Conservation (phyloP, 2,797 vertebrate genomes). For the Linurgus olivaceus region DNA sequence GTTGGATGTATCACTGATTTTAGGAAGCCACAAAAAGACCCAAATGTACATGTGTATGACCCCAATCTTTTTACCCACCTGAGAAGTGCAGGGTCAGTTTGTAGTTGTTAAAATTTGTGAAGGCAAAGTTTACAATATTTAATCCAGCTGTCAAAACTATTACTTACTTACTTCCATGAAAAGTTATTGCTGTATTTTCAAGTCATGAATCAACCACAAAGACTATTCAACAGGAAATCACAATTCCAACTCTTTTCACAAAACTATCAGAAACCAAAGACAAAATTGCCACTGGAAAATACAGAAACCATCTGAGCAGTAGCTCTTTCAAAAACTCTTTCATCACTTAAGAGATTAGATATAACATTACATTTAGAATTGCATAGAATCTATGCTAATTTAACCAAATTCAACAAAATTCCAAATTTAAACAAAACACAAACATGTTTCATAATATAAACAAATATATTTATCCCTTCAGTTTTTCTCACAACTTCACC, state of each 20-base stretch:
- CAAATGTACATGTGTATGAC: background rate
- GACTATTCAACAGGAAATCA: background rate
- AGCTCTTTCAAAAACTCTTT: background rate
- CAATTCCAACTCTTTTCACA: background rate
- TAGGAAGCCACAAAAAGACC: background rate
- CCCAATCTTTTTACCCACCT: rapidly evolving
- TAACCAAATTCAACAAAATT: background rate
- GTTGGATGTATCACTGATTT: background rate
- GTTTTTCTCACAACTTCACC: background rate
- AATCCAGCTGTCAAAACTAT: background rate
- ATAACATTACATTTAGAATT: background rate
- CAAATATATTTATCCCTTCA: background rate
- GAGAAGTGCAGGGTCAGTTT: background rate
- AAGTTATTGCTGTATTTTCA: background rate
- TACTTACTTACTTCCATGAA: background rate
- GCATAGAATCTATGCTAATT: background rate
- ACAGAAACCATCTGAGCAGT: background rate
- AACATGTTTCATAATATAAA: background rate
- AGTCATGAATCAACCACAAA: background rate
- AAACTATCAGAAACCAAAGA: background rate
- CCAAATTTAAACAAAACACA: background rate
- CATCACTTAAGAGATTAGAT: background rate
- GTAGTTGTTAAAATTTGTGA: background rate
- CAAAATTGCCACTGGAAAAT: background rate
- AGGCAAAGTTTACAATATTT: background rate